These are phyloP conservation scores for Habroteleia sp. DNA, from an alignment of 2,888 invertebrate species.

Conservation along the genomic window DNA sequence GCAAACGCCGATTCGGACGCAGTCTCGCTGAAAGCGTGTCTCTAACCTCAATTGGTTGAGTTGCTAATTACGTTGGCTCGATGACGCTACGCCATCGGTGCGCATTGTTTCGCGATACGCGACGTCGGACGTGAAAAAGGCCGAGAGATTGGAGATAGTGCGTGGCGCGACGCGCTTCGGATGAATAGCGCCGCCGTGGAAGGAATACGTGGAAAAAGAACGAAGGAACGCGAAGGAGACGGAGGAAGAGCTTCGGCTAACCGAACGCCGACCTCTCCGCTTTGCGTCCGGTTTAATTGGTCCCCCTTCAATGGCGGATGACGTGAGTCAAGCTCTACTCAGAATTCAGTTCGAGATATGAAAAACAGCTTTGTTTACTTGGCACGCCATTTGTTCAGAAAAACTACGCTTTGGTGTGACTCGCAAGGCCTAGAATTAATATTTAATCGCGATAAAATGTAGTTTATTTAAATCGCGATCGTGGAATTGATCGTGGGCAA, in stretches of 20 bases:
- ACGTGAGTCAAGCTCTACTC: slow-evolving; percentile 59
- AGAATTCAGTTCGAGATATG: slow-evolving; percentile 20
- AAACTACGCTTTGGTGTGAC: too few species aligned
- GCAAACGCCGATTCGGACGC: too few species aligned
- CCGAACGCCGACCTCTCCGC: slow-evolving; percentile 49
- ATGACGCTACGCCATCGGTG: slow-evolving; percentile 55
- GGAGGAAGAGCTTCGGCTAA: slow-evolving; percentile 32
- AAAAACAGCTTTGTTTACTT: slow-evolving; percentile 1
- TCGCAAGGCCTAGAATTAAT: too few species aligned
- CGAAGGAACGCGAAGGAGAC: slow-evolving; percentile 43
- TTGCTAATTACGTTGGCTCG: slow-evolving; percentile 70
- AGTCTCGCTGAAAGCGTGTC: too few species aligned
- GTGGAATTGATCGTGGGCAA: too few species aligned
- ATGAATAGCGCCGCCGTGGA: slow-evolving; percentile 55
- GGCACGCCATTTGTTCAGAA: too few species aligned
- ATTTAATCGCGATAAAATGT: too few species aligned
- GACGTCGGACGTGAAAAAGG: slow-evolving; percentile 55
- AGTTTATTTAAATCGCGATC: too few species aligned
- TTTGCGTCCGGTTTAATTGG: slow-evolving; percentile 58
- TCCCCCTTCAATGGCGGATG: slow-evolving; percentile 49
- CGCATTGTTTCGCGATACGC: slow-evolving; percentile 55
- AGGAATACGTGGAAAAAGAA: slow-evolving; percentile 53
- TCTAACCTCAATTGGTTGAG: too few species aligned
- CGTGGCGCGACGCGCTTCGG: slow-evolving; percentile 54
- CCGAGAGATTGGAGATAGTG: slow-evolving; percentile 51